phyloP scores from a whole-genome alignment of 2,113 vertebrate species.

The Phyllostomus hastatus region DNA sequence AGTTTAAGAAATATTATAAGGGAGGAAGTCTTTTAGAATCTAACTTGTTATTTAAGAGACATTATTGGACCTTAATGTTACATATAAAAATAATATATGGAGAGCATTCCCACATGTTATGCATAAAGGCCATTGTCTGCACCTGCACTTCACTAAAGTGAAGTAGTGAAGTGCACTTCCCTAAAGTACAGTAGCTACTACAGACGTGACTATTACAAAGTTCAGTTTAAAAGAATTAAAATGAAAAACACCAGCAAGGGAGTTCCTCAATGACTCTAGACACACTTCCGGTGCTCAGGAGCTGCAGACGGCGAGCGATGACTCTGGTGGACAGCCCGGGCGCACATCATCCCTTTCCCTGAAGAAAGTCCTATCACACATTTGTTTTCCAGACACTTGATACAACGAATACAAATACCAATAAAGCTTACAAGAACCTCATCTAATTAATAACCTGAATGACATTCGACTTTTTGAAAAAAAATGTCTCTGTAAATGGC shows the following conservation, averaged over 20 bases:
- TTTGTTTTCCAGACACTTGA: background rate
- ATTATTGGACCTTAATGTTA: background rate
- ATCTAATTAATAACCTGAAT: background rate
- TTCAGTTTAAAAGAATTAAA: background rate
- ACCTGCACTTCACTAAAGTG: background rate
- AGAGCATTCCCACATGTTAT: background rate
- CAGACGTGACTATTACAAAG: background rate
- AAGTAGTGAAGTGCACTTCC: too few relatives aligned
- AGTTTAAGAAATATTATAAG: background rate
- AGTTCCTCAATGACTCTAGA: background rate
- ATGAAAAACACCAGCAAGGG: background rate
- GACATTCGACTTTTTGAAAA: background rate
- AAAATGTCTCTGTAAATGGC: background rate
- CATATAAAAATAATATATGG: background rate
- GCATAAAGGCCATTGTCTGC: background rate
- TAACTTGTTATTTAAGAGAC: background rate
- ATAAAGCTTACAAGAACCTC: background rate
- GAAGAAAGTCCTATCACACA: background rate
- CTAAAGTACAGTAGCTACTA: background rate
- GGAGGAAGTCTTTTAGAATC: background rate
- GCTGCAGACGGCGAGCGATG: background rate
- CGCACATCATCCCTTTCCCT: background rate
- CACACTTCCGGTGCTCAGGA: background rate
- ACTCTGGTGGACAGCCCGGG: background rate
- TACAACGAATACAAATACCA: background rate